Evolutionary conservation across 2,113 vertebrate species (phyloP).

Genomic region (Prionailurus viverrinus): DNA sequence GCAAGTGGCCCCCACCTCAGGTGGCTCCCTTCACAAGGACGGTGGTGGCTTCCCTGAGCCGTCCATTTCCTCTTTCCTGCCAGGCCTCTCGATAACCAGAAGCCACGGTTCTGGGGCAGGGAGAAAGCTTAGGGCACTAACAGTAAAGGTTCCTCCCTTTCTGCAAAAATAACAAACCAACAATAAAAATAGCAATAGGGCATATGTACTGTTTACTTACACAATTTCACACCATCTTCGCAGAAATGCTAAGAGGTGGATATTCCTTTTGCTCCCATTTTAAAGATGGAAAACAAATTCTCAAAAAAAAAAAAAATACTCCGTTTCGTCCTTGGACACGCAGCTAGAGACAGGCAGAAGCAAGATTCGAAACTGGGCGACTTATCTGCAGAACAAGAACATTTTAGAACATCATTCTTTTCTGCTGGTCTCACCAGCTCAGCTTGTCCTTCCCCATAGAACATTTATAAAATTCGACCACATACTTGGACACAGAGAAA

Average conservation of each 20-base stretch:
- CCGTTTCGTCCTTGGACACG: background rate
- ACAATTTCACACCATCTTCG: background rate
- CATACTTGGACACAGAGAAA: background rate
- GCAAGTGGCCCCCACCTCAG: background rate
- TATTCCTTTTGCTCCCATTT: background rate
- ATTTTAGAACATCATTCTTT: background rate
- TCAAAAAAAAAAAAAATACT: background rate
- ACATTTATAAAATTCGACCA: background rate
- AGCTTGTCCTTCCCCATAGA: background rate
- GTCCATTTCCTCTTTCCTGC: background rate
- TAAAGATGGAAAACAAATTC: background rate
- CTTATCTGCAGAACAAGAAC: background rate
- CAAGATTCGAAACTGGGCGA: background rate
- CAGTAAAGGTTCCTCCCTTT: background rate
- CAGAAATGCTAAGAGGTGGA: background rate
- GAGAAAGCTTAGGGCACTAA: background rate
- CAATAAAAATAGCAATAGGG: background rate
- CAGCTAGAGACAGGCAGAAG: background rate
- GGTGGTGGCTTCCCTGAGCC: fast-evolving
- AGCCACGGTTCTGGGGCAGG: background rate
- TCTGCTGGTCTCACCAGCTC: background rate
- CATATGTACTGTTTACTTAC: background rate
- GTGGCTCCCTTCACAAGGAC: background rate
- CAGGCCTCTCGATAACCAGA: background rate
- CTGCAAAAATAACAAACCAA: background rate